These are phyloP conservation scores for Oryzias woworae DNA, from an alignment of 2,113 vertebrate genomes.

Conservation along the genomic window DNA sequence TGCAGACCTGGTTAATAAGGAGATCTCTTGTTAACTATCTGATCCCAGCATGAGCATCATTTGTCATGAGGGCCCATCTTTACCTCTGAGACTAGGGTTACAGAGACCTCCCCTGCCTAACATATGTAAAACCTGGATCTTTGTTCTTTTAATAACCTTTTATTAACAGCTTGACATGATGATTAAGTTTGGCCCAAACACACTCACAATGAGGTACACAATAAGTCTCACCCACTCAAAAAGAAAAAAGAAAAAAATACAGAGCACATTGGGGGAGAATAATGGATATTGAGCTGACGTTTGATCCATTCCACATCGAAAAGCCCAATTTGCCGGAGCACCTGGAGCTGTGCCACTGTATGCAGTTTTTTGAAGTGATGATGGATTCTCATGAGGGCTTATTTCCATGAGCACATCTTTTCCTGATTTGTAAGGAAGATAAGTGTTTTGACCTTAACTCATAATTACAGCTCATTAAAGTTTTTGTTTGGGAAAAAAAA, in stretches of 20 bases:
- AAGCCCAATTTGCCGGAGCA: constrained; percentile 95
- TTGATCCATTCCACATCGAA: constrained; percentile 94
- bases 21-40: constrained; percentile 99
- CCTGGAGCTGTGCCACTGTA: constrained; percentile 89
- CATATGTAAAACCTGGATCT: constrained; percentile 99
- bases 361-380: constrained; percentile 88
- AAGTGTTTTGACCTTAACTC: constrained; percentile 75
- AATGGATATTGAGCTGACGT: constrained; percentile 98
- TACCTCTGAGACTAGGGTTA: constrained; percentile 91
- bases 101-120: constrained; percentile 92
- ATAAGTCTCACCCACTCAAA: constrained; percentile 89
- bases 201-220: constrained; percentile 92
- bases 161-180: constrained; percentile 99
- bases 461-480: constrained; percentile 74
- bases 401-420: constrained; percentile 68
- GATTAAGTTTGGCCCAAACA: constrained; percentile 95
- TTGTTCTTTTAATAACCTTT: constrained; percentile 99
- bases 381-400: constrained; percentile 87
- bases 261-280: constrained; percentile 90
- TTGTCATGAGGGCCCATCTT: constrained; percentile 93
- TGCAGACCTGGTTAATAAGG: constrained; percentile 99
- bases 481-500: constrained; percentile 71
- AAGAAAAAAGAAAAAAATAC: constrained; percentile 84
- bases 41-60: constrained; percentile 96
- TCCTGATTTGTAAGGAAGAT: constrained; percentile 75